Base-by-base conservation (phyloP, 2,888 invertebrate species). In the Oegoconia quadripuncta region DNA sequence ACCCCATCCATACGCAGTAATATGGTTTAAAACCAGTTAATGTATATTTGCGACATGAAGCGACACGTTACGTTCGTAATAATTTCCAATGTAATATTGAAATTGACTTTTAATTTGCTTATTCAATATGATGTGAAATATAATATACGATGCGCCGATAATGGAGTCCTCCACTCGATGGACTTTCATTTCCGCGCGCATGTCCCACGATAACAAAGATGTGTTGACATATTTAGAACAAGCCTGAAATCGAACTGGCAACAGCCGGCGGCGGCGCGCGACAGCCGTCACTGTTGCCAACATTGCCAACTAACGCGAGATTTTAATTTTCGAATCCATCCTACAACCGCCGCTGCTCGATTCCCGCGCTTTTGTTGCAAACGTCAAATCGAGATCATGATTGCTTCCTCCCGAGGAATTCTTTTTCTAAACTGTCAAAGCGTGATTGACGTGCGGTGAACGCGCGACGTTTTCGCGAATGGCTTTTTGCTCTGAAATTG, bases 171-270 rank as follows among this genome's bases (percentile, higher is more conserved):
- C 76, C 73, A 70, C 72, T 75, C 74, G 76, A 75, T 79, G 79
- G 81, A 74, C 76, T 81, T 86, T 83, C 86, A 86, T 86, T 87
- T 87, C 86, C 87, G 81, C 76, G 73, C 81, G 54, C 74, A 76
- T 72, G 83, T 77, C 78, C 65, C 65, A 52, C 70, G 82, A 81
- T 83, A 81, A 86, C 87, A 86, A 87, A 86, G 86, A 82, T 78
- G 66, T 80, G 79, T 68, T 82, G 87, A 84, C 86, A 83, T 84
- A 86, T 87, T 87, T 87, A 87, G 87, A 87, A 84, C 87, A 83
- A 83, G 84, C 86, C 86, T 86, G 84, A 84, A 87, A 84, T 77
- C 83, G 83, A 82, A 71, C 72, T 68, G 70, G 68, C 66, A 68
- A 52, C 59, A 54, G 52, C 50, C 50, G 60, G 51, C 62, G 60